Evolutionary conservation across 2,888 invertebrate species (phyloP).

Genomic region (Tetropium fuscum): DNA sequence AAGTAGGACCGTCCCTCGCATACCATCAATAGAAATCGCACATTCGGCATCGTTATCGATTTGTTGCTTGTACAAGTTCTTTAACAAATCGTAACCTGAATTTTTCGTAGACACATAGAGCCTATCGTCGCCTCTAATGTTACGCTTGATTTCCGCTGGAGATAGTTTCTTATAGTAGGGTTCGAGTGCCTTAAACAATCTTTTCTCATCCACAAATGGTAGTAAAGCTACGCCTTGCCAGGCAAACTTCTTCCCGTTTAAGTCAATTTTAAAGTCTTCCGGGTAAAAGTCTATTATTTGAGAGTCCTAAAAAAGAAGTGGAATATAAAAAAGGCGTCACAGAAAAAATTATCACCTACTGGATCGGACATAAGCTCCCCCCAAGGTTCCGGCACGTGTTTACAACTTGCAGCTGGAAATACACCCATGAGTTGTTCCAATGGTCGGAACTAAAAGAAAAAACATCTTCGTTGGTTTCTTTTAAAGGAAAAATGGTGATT

Average conservation of each 20-base stretch:
- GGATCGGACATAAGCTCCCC: conserved; percentile 92
- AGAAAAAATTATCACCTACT: conserved; percentile 70
- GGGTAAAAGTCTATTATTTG: conserved; percentile 99
- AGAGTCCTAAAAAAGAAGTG: conserved; percentile 75
- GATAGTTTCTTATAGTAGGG: conserved; percentile 85
- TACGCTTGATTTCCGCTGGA: conserved; percentile 87
- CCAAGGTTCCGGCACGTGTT: conserved; percentile 95
- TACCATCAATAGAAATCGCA: conserved; percentile 81
- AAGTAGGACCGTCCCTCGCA: conserved; percentile 83
- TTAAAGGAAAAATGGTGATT: too few species aligned
- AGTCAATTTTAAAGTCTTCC: conserved; percentile 95
- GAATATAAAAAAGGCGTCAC: conserved; percentile 22
- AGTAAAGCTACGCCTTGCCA: conserved; percentile 99
- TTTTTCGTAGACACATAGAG: conserved; percentile 85
- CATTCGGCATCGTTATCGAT: conserved; percentile 68
- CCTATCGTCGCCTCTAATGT: conserved; percentile 90
- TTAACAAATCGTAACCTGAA: conserved; percentile 76
- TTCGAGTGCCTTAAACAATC: conserved; percentile 86
- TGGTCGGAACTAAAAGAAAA: conserved; percentile 85
- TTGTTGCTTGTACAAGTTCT: conserved; percentile 75
- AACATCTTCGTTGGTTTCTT: too few species aligned
- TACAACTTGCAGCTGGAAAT: conserved; percentile 96
- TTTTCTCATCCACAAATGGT: conserved; percentile 96
- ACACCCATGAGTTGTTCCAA: conserved; percentile 99
- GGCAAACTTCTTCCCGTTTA: conserved; percentile 99